Conservation (phyloP, 2,797 vertebrate genomes). For the Cetoscarus ocellatus region DNA sequence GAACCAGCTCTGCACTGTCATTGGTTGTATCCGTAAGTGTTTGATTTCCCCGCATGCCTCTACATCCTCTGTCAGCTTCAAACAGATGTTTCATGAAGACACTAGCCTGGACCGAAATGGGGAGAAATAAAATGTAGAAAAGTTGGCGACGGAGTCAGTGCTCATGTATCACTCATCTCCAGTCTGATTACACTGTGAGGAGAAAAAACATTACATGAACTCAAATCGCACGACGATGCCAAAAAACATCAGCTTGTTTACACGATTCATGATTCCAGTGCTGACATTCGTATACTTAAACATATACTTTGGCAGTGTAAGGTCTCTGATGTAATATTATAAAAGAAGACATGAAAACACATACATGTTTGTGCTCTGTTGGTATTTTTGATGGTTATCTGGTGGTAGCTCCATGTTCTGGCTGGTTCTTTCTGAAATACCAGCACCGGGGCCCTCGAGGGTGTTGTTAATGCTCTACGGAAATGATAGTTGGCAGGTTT, state of each 20-base stretch:
- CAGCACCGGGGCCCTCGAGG: too few species aligned
- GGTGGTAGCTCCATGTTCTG: too few species aligned
- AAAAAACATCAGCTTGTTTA: constrained; percentile 48
- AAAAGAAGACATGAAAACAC: constrained; percentile 10
- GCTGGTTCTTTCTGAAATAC: too few species aligned
- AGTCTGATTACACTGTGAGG: constrained; percentile 4
- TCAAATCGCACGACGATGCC: constrained; percentile 32
- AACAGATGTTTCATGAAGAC: constrained; percentile 4
- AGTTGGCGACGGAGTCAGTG: neutral
- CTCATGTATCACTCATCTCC: constrained; percentile 23
- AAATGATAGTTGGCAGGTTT: too few species aligned
- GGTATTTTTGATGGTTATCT: too few species aligned
- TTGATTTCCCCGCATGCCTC: neutral
- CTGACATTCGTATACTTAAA: constrained; percentile 55
- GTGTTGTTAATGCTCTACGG: too few species aligned
- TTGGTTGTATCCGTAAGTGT: neutral
- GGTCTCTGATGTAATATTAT: constrained; percentile 32
- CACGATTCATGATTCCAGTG: constrained; percentile 52
- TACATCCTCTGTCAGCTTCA: neutral
- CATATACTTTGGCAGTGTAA: constrained; percentile 46
- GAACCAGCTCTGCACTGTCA: neutral
- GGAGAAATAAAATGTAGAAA: constrained; percentile 1
- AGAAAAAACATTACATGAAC: constrained; percentile 23
- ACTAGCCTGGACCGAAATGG: neutral
- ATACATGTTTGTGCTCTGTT: too few species aligned